Conservation (phyloP, 1,140 invertebrate genomes). For the Papilio machaon region DNA sequence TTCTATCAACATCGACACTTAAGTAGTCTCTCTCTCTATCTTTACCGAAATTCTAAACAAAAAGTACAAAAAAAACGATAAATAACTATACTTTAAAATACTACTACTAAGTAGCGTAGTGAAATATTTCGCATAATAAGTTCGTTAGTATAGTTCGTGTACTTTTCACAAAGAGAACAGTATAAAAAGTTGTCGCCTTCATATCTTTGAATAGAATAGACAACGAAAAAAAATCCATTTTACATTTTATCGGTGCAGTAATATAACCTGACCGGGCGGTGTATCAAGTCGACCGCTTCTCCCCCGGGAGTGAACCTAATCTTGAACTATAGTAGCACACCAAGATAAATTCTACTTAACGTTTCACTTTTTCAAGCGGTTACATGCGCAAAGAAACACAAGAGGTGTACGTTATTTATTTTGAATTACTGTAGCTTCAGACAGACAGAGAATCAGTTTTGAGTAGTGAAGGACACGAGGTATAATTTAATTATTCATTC, state of each 20-base stretch:
- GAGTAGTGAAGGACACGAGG: not conserved
- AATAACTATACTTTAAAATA: no score
- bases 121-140: no score
- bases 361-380: constrained; percentile 19
- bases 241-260: constrained; percentile 7
- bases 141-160: not conserved
- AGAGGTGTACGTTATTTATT: constrained; percentile 6
- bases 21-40: no score
- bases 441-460: no score
- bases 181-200: not conserved
- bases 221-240: not conserved
- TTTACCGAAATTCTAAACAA: no score
- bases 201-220: not conserved
- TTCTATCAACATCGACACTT: no score
- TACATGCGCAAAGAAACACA: constrained; percentile 5
- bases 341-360: constrained; percentile 22
- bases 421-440: not conserved
- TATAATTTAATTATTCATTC: no score
- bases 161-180: not conserved
- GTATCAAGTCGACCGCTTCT: constrained; percentile 5
- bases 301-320: constrained; percentile 11
- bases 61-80: no score
- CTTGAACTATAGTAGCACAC: constrained; percentile 10
- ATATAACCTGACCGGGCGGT: constrained; percentile 10
- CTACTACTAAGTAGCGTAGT: no score